These are phyloP conservation scores for Cataglyphis altisquamis DNA, from an alignment of 2,888 invertebrate genomes.

Conservation along the genomic window DNA sequence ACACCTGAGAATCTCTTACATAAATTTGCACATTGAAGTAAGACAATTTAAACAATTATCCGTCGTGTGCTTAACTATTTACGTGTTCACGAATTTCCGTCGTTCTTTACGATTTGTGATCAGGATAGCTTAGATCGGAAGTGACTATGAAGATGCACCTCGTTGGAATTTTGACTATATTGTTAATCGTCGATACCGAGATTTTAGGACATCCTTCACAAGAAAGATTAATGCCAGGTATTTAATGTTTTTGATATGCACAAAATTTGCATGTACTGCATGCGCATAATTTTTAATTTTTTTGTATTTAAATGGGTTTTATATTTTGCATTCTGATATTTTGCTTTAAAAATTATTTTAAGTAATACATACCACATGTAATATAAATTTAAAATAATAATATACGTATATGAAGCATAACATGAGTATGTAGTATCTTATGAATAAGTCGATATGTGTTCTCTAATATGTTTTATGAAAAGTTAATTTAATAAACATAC, in stretches of 20 bases:
- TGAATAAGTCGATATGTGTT: neutral
- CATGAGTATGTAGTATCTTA: neutral
- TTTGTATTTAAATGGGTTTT: neutral
- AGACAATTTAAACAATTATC: conserved; percentile 1
- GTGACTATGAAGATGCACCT: conserved; percentile 77
- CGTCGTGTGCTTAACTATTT: conserved; percentile 17
- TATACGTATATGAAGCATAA: neutral
- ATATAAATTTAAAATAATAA: conserved; percentile 13
- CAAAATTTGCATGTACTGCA: neutral
- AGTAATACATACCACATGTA: neutral
- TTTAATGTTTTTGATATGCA: conserved; percentile 18
- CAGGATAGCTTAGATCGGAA: conserved; percentile 64
- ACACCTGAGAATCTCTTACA: conserved; percentile 38
- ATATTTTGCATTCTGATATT: neutral
- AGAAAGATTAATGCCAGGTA: conserved; percentile 82
- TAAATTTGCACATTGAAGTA: conserved; percentile 21
- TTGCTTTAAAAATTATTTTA: conserved; percentile 4
- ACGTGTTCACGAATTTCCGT: conserved; percentile 32
- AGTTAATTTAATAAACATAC: neutral
- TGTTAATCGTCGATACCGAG: conserved; percentile 75
- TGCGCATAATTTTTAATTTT: neutral
- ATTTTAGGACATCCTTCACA: conserved; percentile 84
- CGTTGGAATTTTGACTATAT: conserved; percentile 65
- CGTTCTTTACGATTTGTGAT: conserved; percentile 59
- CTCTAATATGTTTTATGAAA: neutral